phyloP scores from a whole-genome alignment of 2,797 vertebrate species.

The Artibeus lituratus region DNA sequence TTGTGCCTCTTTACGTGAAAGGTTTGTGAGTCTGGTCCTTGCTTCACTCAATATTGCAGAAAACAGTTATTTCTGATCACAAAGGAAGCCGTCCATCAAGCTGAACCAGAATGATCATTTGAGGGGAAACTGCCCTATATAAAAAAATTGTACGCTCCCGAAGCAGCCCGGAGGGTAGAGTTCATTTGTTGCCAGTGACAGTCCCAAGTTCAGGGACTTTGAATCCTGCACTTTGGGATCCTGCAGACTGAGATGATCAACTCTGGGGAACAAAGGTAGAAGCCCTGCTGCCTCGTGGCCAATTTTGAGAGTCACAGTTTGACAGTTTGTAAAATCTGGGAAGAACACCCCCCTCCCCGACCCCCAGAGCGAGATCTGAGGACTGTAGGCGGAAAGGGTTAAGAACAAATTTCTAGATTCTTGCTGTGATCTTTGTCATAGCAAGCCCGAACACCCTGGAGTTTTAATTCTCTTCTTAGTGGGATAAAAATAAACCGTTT shows the following conservation, averaged over 20 bases:
- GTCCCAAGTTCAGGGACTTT: background rate
- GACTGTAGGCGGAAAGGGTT: slow-evolving; percentile 30
- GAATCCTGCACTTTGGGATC: background rate
- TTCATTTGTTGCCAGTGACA: background rate
- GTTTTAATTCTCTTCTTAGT: background rate
- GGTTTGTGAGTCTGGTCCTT: background rate
- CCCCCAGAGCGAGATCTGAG: background rate
- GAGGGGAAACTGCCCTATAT: background rate
- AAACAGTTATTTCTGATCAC: slow-evolving; percentile 25
- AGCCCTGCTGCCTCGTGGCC: accelerated
- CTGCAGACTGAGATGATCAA: background rate
- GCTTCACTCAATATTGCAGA: background rate
- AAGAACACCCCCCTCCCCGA: background rate
- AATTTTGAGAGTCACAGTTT: background rate
- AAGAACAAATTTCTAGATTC: slow-evolving; percentile 36
- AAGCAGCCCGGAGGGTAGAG: background rate
- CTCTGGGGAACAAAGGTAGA: background rate
- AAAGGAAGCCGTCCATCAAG: slow-evolving; percentile 11
- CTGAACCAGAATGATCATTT: slow-evolving; percentile 20
- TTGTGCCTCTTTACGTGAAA: background rate
- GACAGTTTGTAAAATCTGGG: background rate
- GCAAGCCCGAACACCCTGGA: background rate
- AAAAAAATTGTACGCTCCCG: background rate
- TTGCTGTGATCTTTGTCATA: slow-evolving; percentile 47
- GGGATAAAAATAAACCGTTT: slow-evolving; percentile 61